Percentiles rank a stretch among this genome's conserved stretches.
Evolutionary conservation across 2,888 invertebrate genomes (phyloP).

Genomic region (Drosophila infuscata): DNA sequence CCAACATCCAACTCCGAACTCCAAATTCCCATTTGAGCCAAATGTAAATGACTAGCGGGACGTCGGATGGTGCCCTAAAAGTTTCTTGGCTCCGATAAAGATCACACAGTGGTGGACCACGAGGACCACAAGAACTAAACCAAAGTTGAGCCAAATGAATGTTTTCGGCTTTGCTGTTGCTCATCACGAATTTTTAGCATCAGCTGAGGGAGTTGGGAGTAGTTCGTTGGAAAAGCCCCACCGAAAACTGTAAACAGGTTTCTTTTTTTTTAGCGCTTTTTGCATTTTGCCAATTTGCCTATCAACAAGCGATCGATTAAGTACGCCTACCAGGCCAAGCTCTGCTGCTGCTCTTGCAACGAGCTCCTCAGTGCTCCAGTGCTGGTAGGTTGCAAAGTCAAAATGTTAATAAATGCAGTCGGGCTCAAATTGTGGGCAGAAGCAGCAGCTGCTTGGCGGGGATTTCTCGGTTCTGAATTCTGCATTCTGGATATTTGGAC

Average conservation of each 20-base stretch:
- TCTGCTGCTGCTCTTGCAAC: constrained; percentile 17
- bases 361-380: constrained; percentile 40
- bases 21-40: constrained; percentile 63
- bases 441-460: constrained; percentile 33
- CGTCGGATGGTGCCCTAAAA: constrained; percentile 69
- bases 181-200: constrained; percentile 78
- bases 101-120: constrained; percentile 68
- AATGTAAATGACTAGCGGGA: constrained; percentile 76
- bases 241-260: constrained; percentile 75
- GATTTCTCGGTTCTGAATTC: constrained; percentile 18
- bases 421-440: constrained; percentile 42
- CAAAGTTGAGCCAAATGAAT: constrained; percentile 53
- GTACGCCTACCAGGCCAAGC: constrained; percentile 70
- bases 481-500: constrained; percentile 12
- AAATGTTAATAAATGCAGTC: constrained; percentile 81
- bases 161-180: constrained; percentile 39
- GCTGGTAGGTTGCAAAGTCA: constrained; percentile 73
- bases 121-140: constrained; percentile 57
- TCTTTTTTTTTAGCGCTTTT: constrained; percentile 50
- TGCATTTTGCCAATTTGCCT: constrained; percentile 81
- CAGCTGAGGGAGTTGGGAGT: constrained; percentile 33
- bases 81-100: constrained; percentile 70
- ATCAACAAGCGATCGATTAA: constrained; percentile 83
- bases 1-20: constrained; percentile 38
- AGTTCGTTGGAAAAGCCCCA: constrained; percentile 48